Conservation (phyloP, 2,888 invertebrate genomes). For the Idaea aversata region DNA sequence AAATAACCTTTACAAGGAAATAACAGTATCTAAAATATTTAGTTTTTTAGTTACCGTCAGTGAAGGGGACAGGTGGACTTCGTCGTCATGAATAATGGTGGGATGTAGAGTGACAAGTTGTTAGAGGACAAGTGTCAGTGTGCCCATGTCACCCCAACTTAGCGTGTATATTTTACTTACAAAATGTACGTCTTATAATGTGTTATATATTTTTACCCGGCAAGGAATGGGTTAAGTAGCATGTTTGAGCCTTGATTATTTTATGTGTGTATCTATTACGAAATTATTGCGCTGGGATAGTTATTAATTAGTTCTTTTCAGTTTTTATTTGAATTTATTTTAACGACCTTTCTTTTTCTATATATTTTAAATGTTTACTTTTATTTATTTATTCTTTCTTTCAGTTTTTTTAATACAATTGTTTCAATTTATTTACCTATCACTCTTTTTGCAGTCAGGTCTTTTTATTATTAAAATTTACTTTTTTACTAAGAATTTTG, state of each 20-base stretch:
- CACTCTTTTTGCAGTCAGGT: too few relatives aligned
- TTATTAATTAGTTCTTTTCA: too few relatives aligned
- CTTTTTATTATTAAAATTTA: too few relatives aligned
- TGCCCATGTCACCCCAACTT: conserved; percentile 1
- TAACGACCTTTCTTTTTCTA: too few relatives aligned
- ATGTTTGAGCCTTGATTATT: not conserved
- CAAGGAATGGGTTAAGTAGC: not conserved
- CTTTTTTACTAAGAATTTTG: too few relatives aligned
- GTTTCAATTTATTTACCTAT: too few relatives aligned
- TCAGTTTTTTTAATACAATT: too few relatives aligned
- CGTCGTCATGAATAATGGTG: conserved; percentile 67
- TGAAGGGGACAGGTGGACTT: conserved; percentile 65
- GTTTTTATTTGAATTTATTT: too few relatives aligned
- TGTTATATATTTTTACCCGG: not conserved
- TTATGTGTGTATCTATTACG: too few relatives aligned
- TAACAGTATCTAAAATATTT: not conserved
- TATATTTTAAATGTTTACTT: too few relatives aligned
- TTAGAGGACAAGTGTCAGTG: conserved; percentile 27
- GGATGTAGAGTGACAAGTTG: conserved; percentile 45
- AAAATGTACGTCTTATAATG: not conserved
- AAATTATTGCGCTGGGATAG: too few relatives aligned
- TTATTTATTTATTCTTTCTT: too few relatives aligned
- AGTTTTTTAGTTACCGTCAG: conserved; percentile 24
- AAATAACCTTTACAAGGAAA: not conserved
- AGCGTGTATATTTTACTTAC: not conserved